A percentile compares a stretch with the other conserved stretches of the same genome.
Evolutionary conservation across 2,797 vertebrate species (phyloP).

Genomic region (Microctenopoma steveboyesi): DNA sequence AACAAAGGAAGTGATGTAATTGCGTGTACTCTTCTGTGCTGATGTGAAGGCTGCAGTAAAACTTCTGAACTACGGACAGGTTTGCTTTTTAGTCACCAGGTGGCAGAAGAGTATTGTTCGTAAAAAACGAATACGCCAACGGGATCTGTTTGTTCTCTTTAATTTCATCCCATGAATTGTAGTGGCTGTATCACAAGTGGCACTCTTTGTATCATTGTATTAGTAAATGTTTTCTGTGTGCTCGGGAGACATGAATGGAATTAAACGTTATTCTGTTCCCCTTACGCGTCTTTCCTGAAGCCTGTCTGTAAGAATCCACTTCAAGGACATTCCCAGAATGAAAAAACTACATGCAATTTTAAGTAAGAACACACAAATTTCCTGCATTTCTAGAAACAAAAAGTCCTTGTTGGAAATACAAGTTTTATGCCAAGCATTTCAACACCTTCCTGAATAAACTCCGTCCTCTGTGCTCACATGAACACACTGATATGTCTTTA

Average conservation of each 20-base stretch:
- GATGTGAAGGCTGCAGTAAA: constrained; percentile 19
- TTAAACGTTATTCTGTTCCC: background rate
- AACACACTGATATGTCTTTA: constrained; percentile 72
- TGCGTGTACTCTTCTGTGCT: background rate
- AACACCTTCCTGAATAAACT: constrained; percentile 73
- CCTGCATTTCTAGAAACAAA: constrained; percentile 27
- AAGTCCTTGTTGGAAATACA: constrained; percentile 43
- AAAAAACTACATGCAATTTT: constrained; percentile 21
- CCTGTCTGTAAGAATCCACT: background rate
- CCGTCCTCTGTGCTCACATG: constrained; percentile 70
- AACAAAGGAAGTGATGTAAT: constrained; percentile 16
- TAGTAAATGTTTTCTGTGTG: background rate
- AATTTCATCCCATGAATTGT: background rate
- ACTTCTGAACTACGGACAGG: background rate
- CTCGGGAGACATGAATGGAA: background rate
- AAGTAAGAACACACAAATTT: constrained; percentile 32
- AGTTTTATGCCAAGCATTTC: constrained; percentile 66
- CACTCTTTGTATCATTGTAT: constrained; percentile 1
- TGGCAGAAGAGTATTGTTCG: constrained; percentile 70
- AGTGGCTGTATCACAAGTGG: background rate
- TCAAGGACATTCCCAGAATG: background rate
- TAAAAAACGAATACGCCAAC: background rate
- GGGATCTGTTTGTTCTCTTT: background rate
- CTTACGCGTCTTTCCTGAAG: background rate
- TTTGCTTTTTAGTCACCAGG: constrained; percentile 62